These are phyloP conservation scores for Bradypodion pumilum DNA, from an alignment of 2,797 vertebrate genomes.

Conservation along the genomic window DNA sequence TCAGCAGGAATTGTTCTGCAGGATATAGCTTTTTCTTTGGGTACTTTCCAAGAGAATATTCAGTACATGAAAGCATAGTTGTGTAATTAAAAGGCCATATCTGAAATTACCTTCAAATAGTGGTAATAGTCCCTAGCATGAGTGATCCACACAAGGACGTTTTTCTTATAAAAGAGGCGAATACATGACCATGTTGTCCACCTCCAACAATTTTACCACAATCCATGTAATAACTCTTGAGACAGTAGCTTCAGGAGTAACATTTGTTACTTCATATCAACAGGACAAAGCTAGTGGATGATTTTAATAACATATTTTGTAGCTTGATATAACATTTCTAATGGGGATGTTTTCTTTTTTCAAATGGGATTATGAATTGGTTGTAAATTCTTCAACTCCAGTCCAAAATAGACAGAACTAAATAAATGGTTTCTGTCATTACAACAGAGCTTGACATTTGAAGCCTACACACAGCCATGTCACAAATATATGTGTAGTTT, in stretches of 20 bases:
- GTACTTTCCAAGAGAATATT: neutral
- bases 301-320: neutral
- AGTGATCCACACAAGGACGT: neutral
- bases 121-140: neutral
- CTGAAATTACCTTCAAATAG: neutral
- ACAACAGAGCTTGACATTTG: neutral
- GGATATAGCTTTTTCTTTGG: neutral
- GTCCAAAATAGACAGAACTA: neutral
- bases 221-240: neutral
- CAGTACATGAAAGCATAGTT: neutral
- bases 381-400: neutral
- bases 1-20: constrained; percentile 1
- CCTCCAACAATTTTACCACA: neutral
- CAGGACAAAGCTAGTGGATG: neutral
- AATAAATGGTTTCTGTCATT: neutral
- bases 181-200: neutral
- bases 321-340: neutral
- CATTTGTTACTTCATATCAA: neutral
- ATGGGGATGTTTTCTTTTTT: neutral
- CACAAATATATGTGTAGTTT: neutral
- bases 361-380: too few species aligned
- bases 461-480: neutral
- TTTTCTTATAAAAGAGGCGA: neutral
- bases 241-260: neutral
- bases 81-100: neutral